A percentile compares a stretch with the other conserved stretches of the same genome.
phyloP scores from a whole-genome alignment of 1,140 invertebrate species.

The Gryllus bimaculatus region DNA sequence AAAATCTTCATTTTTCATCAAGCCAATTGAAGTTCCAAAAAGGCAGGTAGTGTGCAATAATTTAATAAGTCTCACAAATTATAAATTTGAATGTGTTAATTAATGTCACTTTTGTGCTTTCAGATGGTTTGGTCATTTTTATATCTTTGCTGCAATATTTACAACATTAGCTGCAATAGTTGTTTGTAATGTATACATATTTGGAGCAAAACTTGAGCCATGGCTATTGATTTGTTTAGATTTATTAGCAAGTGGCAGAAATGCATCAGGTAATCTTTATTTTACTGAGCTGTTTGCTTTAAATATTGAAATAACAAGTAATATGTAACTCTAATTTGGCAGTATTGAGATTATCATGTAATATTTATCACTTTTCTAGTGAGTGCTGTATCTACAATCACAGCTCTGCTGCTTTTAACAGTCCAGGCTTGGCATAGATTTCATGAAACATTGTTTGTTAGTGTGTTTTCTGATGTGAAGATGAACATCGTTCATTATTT shows the following conservation, averaged over 20 bases:
- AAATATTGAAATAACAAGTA: neutral
- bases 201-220: constrained; percentile 34
- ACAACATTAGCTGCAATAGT: constrained; percentile 39
- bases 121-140: constrained; percentile 64
- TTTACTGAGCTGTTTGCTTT: neutral
- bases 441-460: constrained; percentile 67
- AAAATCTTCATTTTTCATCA: constrained; percentile 36
- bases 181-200: constrained; percentile 39
- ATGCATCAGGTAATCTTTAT: constrained; percentile 41
- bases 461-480: constrained; percentile 66
- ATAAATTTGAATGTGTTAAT: neutral
- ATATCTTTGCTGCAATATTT: constrained; percentile 50
- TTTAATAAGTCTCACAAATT: neutral
- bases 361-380: constrained; percentile 39
- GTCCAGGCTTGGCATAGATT: constrained; percentile 61
- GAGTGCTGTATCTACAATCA: constrained; percentile 40
- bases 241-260: constrained; percentile 36
- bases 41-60: constrained; percentile 28
- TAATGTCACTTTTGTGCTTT: constrained; percentile 20
- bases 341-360: neutral
- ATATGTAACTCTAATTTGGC: neutral
- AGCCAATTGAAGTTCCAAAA: constrained; percentile 56
- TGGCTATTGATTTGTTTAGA: constrained; percentile 39
- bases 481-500: constrained; percentile 72
- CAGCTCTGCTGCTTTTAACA: constrained; percentile 49